These are phyloP conservation scores for Calephelis virginiensis DNA, from an alignment of 1,140 invertebrate species.

Conservation along the genomic window DNA sequence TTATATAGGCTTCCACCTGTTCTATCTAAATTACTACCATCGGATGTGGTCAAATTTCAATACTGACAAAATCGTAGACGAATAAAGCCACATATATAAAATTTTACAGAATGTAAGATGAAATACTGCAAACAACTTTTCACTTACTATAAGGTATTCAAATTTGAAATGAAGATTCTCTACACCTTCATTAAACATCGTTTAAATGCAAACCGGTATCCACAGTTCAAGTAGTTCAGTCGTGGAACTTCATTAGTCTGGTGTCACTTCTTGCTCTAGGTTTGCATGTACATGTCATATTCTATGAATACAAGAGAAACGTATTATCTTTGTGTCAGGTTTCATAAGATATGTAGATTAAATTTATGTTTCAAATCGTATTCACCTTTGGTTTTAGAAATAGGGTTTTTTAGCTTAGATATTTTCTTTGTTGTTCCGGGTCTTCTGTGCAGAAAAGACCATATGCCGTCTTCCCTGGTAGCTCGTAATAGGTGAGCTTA, in stretches of 20 bases:
- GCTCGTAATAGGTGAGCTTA: no score
- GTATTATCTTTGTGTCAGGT: slow-evolving; percentile 7
- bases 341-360: neutral
- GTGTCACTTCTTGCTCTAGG: slow-evolving; percentile 17
- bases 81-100: no score
- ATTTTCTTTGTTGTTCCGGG: no score
- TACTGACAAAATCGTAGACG: no score
- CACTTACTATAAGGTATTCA: neutral
- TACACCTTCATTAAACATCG: slow-evolving; percentile 8
- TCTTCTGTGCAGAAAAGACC: no score
- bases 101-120: no score
- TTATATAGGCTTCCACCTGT: no score
- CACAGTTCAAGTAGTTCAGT: slow-evolving; percentile 12
- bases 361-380: neutral
- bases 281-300: slow-evolving; percentile 18
- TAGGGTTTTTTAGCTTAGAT: no score
- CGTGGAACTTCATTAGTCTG: slow-evolving; percentile 18
- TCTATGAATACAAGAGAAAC: slow-evolving; percentile 13
- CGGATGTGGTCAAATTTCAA: no score
- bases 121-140: neutral
- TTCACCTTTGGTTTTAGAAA: neutral
- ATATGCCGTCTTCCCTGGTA: no score
- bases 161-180: slow-evolving; percentile 9
- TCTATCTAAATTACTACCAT: no score
- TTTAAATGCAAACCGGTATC: slow-evolving; percentile 16